These are phyloP conservation scores for Melanargia galathea DNA, from an alignment of 2,888 invertebrate genomes.

Conservation along the genomic window DNA sequence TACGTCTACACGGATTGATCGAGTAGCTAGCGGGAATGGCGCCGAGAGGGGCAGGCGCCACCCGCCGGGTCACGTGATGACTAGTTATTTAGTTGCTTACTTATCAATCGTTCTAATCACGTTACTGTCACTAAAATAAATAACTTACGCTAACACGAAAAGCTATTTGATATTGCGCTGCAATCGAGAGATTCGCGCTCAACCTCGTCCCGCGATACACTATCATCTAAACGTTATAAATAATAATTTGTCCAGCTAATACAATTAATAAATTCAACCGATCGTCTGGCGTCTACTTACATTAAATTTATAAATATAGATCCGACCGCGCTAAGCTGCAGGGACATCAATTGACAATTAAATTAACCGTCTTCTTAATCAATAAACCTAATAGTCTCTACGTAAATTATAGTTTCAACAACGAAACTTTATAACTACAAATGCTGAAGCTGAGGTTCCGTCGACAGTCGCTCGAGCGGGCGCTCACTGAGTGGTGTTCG, in stretches of 20 bases:
- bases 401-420: conserved; percentile 74
- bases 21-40: conserved; percentile 66
- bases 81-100: conserved; percentile 76
- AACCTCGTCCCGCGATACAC: conserved; percentile 49
- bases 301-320: conserved; percentile 49
- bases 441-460: conserved; percentile 74
- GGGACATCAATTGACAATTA: conserved; percentile 57
- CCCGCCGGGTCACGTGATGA: conserved; percentile 63
- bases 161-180: conserved; percentile 61
- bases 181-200: conserved; percentile 46
- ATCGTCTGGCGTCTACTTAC: conserved; percentile 58
- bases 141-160: conserved; percentile 71
- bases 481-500: conserved; percentile 51
- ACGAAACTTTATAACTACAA: conserved; percentile 75
- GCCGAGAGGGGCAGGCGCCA: conserved; percentile 48
- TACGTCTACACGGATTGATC: conserved; percentile 48
- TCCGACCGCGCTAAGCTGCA: conserved; percentile 43
- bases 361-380: conserved; percentile 52
- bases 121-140: conserved; percentile 77
- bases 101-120: conserved; percentile 66
- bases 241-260: conserved; percentile 79
- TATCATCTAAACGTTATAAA: conserved; percentile 63
- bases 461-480: conserved; percentile 43
- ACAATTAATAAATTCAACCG: conserved; percentile 63
- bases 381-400: conserved; percentile 75